Conservation (phyloP, 2,888 invertebrate genomes). For the Orthosia incerta region DNA sequence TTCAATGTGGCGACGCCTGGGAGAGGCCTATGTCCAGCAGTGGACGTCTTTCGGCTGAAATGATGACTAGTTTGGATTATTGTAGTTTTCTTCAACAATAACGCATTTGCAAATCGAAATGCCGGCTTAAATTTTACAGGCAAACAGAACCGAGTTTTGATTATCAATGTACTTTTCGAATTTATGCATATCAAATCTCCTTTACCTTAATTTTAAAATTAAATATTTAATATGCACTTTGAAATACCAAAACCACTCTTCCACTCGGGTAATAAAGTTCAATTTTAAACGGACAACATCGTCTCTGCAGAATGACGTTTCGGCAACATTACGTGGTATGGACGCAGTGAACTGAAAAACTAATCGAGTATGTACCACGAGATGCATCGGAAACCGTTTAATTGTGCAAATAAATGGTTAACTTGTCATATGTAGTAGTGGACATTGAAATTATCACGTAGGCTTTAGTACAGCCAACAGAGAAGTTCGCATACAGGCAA, state of each 20-base stretch:
- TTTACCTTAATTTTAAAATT: slow-evolving; percentile 33
- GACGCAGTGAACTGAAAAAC: slow-evolving; percentile 47
- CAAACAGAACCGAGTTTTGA: not conserved
- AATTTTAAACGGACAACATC: slow-evolving; percentile 14
- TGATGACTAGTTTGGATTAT: no score
- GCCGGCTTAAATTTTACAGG: not conserved
- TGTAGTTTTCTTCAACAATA: no score
- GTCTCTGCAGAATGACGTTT: slow-evolving; percentile 40
- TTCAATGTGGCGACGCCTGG: no score
- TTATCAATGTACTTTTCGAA: slow-evolving; percentile 9
- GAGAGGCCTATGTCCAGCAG: no score
- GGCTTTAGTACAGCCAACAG: not conserved
- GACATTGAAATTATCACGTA: not conserved
- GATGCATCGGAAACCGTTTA: slow-evolving; percentile 29
- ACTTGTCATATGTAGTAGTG: slow-evolving; percentile 2
- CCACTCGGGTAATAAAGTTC: not conserved
- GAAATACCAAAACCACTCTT: not conserved
- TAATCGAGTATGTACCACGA: slow-evolving; percentile 32
- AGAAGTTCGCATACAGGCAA: no score
- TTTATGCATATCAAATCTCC: slow-evolving; percentile 17
- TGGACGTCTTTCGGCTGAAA: no score
- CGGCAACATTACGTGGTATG: slow-evolving; percentile 34
- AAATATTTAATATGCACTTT: slow-evolving; percentile 40
- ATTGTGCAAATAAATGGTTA: slow-evolving; percentile 17
- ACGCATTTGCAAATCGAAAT: slow-evolving; percentile 1